Evolutionary conservation across 1,140 invertebrate species (phyloP).

Genomic region (Littorina saxatilis): DNA sequence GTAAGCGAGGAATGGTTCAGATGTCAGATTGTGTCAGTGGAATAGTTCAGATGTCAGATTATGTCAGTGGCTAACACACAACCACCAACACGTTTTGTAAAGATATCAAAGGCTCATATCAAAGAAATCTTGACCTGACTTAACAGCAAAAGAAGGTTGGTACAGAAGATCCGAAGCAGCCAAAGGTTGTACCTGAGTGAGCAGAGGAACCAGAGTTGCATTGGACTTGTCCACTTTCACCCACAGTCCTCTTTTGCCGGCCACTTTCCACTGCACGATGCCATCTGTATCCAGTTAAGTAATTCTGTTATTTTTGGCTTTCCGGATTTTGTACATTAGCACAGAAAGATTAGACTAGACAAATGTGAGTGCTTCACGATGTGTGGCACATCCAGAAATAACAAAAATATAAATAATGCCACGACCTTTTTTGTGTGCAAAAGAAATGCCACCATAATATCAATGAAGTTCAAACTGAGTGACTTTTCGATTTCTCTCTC

Average conservation of each 20-base stretch:
- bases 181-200: conserved; percentile 29
- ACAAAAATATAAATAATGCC: not conserved
- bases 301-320: not conserved
- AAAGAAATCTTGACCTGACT: too few species aligned
- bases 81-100: not conserved
- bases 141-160: too few species aligned
- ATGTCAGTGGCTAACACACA: not conserved
- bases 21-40: not conserved
- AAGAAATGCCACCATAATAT: not conserved
- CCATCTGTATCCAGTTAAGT: conserved; percentile 81
- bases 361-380: too few species aligned
- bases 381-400: not conserved
- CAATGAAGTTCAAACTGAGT: not conserved
- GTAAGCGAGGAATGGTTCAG: too few species aligned
- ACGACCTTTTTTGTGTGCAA: not conserved
- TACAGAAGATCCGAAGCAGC: not conserved
- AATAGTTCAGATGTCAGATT: not conserved
- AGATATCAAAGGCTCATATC: too few species aligned
- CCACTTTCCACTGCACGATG: conserved; percentile 82
- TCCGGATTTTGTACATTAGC: not conserved
- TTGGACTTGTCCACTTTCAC: conserved; percentile 85
- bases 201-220: conserved; percentile 83
- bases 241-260: conserved; percentile 87
- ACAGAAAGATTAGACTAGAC: too few species aligned
- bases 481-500: too few species aligned